Percentiles rank a stretch among this genome's conserved stretches.
phyloP scores from a whole-genome alignment of 2,113 vertebrate genomes.

The Platycercus adscitus region DNA sequence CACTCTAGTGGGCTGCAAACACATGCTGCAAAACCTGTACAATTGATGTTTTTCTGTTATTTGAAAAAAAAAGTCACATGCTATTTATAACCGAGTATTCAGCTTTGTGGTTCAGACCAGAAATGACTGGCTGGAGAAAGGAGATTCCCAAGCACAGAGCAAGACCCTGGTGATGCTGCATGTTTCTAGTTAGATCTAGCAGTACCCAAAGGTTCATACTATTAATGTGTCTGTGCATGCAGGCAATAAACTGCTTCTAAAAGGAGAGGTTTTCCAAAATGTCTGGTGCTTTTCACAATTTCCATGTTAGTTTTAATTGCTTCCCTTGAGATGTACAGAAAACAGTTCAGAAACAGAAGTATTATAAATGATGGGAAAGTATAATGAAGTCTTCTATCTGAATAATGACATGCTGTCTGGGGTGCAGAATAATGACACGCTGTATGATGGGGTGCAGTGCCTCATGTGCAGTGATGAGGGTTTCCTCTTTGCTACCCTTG shows the following conservation, averaged over 20 bases:
- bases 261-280: neutral
- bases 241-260: neutral
- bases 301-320: neutral
- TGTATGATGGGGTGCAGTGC: neutral
- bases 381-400: neutral
- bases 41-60: neutral
- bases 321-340: neutral
- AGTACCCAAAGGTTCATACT: neutral
- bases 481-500: neutral
- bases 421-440: neutral
- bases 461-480: neutral
- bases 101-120: neutral
- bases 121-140: neutral
- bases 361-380: neutral
- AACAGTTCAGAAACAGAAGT: neutral
- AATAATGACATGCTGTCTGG: neutral
- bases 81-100: neutral
- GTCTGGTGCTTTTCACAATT: neutral
- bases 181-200: neutral
- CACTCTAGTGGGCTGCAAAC: neutral
- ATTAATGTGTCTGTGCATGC: neutral
- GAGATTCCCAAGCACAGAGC: neutral
- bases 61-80: neutral
- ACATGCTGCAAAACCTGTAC: neutral
- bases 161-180: neutral